Evolutionary conservation across 2,113 vertebrate species (phyloP).

Genomic region (Chaetorhynchus papuensis): DNA sequence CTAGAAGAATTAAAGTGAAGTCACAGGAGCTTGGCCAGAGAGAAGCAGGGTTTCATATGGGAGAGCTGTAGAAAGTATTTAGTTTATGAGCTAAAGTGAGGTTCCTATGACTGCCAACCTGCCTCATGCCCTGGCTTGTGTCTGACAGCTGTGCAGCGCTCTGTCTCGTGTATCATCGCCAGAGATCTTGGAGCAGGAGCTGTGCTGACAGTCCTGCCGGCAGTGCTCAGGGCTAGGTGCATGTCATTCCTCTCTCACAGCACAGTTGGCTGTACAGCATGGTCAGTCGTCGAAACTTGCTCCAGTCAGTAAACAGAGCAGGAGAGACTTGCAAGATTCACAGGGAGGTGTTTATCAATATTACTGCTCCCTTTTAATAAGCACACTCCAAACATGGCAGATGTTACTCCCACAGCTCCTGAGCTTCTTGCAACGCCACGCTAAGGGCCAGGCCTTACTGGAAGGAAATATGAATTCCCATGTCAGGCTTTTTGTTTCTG

Average conservation of each 20-base stretch:
- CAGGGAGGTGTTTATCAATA: not conserved
- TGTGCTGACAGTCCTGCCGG: not conserved
- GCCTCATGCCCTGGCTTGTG: conserved; percentile 61
- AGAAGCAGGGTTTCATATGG: not conserved
- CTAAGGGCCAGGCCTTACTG: not conserved
- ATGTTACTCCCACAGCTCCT: not conserved
- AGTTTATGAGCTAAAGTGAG: not conserved
- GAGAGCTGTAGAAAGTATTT: not conserved
- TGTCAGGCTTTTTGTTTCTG: conserved; percentile 11
- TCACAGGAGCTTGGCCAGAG: not conserved
- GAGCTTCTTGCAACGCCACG: not conserved
- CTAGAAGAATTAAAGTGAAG: not conserved
- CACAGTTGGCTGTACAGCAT: not conserved
- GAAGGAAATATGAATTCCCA: conserved; percentile 41
- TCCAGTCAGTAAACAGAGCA: not conserved
- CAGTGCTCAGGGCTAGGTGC: not conserved
- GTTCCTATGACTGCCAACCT: conserved; percentile 38
- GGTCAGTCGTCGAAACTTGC: not conserved
- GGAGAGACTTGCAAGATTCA: not conserved
- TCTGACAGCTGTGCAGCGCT: conserved; percentile 21
- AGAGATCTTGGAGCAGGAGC: not conserved
- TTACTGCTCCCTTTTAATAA: not conserved
- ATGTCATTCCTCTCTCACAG: not conserved
- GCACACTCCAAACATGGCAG: not conserved
- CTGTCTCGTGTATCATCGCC: conserved; percentile 15